Percentiles rank a stretch among this genome's conserved stretches.
Evolutionary conservation across 2,888 invertebrate species (phyloP).

Genomic region (Hemaris fuciformis): DNA sequence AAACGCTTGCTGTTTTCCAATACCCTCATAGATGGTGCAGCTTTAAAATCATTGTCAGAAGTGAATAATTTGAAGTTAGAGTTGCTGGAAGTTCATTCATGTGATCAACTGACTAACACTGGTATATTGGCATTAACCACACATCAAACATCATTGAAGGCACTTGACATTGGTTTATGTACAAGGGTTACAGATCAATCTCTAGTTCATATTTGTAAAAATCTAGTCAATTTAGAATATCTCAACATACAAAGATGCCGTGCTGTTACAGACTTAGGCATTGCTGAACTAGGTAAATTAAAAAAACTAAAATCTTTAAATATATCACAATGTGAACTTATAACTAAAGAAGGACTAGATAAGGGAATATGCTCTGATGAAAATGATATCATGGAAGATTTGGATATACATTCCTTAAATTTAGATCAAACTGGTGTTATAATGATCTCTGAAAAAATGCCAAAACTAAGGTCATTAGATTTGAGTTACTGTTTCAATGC

Average conservation of each 20-base stretch:
- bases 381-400: conserved; percentile 73
- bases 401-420: conserved; percentile 82
- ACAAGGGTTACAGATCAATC: conserved; percentile 84
- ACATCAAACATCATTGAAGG: conserved; percentile 78
- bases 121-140: conserved; percentile 80
- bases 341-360: conserved; percentile 83
- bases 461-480: conserved; percentile 82
- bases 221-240: conserved; percentile 79
- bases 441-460: conserved; percentile 80
- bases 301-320: conserved; percentile 81
- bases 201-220: conserved; percentile 81
- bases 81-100: conserved; percentile 76
- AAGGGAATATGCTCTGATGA: conserved; percentile 80
- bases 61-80: conserved; percentile 76
- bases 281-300: conserved; percentile 77
- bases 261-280: conserved; percentile 83
- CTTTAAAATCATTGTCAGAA: conserved; percentile 79
- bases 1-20: conserved; percentile 84
- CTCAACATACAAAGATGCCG: conserved; percentile 84
- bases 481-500: conserved; percentile 86
- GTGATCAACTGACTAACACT: conserved; percentile 83
- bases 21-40: conserved; percentile 85
- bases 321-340: conserved; percentile 85
- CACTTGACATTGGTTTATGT: conserved; percentile 84
- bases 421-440: conserved; percentile 84